phyloP scores from a whole-genome alignment of 1,140 invertebrate species.

The Acyrthosiphon pisum region DNA sequence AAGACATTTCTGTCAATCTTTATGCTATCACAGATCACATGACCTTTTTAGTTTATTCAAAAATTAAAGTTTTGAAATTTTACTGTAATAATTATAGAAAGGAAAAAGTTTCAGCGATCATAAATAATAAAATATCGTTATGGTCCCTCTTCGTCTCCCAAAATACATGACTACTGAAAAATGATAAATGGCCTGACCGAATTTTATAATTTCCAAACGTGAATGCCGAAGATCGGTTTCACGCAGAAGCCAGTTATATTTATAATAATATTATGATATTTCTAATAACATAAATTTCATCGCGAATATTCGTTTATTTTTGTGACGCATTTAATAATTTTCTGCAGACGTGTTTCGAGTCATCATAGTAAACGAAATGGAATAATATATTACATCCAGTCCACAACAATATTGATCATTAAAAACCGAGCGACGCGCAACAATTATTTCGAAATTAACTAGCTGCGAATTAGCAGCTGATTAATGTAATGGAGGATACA shows the following conservation, averaged over 20 bases:
- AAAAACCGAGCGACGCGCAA: not conserved
- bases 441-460: not conserved
- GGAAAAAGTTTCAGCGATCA: not conserved
- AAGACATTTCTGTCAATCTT: not conserved
- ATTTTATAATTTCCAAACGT: not conserved
- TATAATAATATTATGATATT: not conserved
- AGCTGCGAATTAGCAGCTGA: not conserved
- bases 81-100: not conserved
- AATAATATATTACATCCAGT: not conserved
- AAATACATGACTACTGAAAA: not conserved
- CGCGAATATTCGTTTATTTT: not conserved
- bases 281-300: not conserved
- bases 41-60: not conserved
- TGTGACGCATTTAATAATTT: too few relatives aligned
- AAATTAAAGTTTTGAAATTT: constrained; percentile 1
- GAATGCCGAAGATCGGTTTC: not conserved
- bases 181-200: not conserved
- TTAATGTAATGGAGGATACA: not conserved
- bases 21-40: not conserved
- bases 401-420: not conserved
- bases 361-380: too few relatives aligned
- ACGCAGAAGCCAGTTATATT: not conserved
- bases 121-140: not conserved
- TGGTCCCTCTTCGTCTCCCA: not conserved
- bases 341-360: too few relatives aligned